Percentiles rank a stretch among this genome's conserved stretches.
phyloP scores from a whole-genome alignment of 2,888 invertebrate species.

The Amitus sp. region DNA sequence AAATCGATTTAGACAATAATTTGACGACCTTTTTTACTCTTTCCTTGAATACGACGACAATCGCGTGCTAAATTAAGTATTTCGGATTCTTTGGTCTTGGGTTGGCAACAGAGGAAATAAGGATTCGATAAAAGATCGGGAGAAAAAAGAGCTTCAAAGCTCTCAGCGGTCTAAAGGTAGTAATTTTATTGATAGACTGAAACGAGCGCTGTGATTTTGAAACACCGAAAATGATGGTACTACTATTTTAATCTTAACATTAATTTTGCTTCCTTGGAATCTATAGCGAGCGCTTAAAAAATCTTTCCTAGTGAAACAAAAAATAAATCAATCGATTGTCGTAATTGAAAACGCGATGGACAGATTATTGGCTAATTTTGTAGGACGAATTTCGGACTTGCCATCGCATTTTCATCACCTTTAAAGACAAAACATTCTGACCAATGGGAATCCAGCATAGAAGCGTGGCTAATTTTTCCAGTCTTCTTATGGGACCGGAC shows the following conservation, averaged over 20 bases:
- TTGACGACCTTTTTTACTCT: neutral
- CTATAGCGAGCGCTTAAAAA: conserved; percentile 26
- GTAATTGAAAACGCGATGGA: no score
- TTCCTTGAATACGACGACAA: conserved; percentile 4
- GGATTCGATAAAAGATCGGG: conserved; percentile 20
- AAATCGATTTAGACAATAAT: no score
- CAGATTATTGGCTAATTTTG: no score
- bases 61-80: conserved; percentile 1
- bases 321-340: no score
- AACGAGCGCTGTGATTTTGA: conserved; percentile 59
- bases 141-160: conserved; percentile 31
- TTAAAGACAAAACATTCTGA: no score
- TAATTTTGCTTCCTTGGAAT: conserved; percentile 35
- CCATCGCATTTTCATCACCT: no score
- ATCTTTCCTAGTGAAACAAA: conserved; percentile 2
- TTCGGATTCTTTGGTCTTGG: conserved; percentile 1
- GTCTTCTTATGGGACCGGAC: no score
- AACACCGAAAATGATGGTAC: conserved; percentile 60
- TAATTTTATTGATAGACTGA: conserved; percentile 56
- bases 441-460: no score
- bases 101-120: conserved; percentile 17
- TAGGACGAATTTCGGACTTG: no score
- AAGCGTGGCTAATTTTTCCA: no score
- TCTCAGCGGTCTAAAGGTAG: conserved; percentile 44
- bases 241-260: conserved; percentile 48